phyloP scores from a whole-genome alignment of 2,113 vertebrate genomes.

The Physeter macrocephalus region DNA sequence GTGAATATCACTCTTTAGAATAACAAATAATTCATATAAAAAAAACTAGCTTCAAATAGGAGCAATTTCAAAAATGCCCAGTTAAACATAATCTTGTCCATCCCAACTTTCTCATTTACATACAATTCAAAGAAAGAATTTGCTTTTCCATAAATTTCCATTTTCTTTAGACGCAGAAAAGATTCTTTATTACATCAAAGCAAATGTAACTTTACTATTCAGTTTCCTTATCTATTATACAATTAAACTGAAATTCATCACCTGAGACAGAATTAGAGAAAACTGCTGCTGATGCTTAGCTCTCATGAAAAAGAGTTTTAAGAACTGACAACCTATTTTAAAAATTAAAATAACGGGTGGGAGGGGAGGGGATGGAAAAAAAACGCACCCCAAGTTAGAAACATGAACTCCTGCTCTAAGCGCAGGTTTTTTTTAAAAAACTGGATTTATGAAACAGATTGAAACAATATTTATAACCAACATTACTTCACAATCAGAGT shows the following conservation, averaged over 20 bases:
- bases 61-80: not conserved
- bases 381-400: conserved; percentile 26
- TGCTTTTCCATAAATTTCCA: conserved; percentile 16
- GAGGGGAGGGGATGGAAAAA: not conserved
- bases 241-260: conserved; percentile 21
- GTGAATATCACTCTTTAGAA: not conserved
- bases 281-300: not conserved
- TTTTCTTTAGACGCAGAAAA: not conserved
- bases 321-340: not conserved
- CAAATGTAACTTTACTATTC: not conserved
- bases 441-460: not conserved
- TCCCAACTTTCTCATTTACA: not conserved
- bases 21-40: conserved; percentile 26
- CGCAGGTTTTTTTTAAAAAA: not conserved
- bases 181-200: conserved; percentile 34
- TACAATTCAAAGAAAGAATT: conserved; percentile 13
- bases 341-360: not conserved
- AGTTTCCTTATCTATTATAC: not conserved
- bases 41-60: conserved; percentile 21
- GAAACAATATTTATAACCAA: not conserved
- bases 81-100: not conserved
- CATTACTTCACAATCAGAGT: not conserved
- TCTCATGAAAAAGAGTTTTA: not conserved
- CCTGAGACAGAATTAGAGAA: conserved; percentile 2
- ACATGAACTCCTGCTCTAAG: conserved; percentile 27